These are phyloP conservation scores for Glareola pratincola DNA, from an alignment of 2,113 vertebrate species.

Conservation along the genomic window DNA sequence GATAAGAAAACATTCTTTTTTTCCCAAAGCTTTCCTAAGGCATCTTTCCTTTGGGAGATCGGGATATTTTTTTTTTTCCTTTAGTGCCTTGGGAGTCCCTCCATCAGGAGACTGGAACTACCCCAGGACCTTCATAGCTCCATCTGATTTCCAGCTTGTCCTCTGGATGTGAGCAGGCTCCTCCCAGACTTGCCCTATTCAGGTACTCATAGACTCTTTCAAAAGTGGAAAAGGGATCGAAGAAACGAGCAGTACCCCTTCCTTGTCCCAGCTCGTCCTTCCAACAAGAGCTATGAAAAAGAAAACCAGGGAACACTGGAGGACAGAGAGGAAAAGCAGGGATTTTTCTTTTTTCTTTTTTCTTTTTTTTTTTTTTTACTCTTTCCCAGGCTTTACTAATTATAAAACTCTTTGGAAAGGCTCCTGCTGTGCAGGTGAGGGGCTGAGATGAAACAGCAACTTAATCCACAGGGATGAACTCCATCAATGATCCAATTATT, in stretches of 20 bases:
- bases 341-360: neutral
- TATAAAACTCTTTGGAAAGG: neutral
- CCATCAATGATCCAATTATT: slow-evolving; percentile 59
- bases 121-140: neutral
- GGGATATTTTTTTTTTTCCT: neutral
- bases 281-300: neutral
- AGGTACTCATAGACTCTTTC: neutral
- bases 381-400: neutral
- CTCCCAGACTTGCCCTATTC: neutral
- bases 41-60: neutral
- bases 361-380: neutral
- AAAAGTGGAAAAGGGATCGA: neutral
- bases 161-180: neutral
- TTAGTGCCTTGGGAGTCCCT: neutral
- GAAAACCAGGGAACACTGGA: neutral
- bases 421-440: slow-evolving; percentile 19
- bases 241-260: neutral
- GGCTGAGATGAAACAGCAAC: neutral
- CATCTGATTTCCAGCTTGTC: neutral
- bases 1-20: neutral
- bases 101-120: neutral
- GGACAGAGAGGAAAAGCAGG: neutral
- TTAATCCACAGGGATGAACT: slow-evolving; percentile 29
- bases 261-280: neutral
- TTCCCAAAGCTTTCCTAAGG: neutral